Percentiles rank a stretch among this genome's conserved stretches.
Conservation (phyloP, 1,140 invertebrate species). For the Adoxophyes honmai region DNA sequence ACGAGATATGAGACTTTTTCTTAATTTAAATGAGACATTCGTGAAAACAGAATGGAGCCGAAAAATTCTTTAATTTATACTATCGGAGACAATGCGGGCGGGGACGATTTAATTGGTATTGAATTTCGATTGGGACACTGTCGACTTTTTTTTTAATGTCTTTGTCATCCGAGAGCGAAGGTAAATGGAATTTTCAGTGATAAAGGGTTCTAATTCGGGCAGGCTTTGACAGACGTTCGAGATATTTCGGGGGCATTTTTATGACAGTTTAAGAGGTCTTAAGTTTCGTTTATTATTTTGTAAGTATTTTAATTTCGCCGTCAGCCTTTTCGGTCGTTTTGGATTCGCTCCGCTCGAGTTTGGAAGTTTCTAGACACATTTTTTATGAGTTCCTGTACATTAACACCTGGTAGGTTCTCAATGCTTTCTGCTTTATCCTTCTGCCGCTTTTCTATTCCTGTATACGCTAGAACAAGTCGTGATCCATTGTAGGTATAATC, state of each 20-base stretch:
- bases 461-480: no score
- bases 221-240: constrained; percentile 7
- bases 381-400: not conserved
- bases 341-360: not conserved
- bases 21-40: constrained; percentile 74
- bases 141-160: constrained; percentile 43
- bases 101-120: constrained; percentile 70
- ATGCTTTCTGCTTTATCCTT: no score
- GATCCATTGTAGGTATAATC: no score
- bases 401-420: no score
- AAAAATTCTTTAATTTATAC: constrained; percentile 73
- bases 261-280: constrained; percentile 14
- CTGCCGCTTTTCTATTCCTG: no score
- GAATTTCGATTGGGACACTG: constrained; percentile 69
- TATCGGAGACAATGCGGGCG: constrained; percentile 54
- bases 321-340: not conserved
- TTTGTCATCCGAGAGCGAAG: constrained; percentile 27
- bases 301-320: constrained; percentile 3
- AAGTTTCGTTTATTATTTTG: constrained; percentile 13
- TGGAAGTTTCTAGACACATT: constrained; percentile 10
- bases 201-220: constrained; percentile 22
- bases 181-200: constrained; percentile 35
- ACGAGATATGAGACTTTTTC: constrained; percentile 76
- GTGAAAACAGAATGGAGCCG: constrained; percentile 65
- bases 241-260: constrained; percentile 11